Percentiles rank a stretch among this genome's conserved stretches.
Conservation (phyloP, 2,797 vertebrate species). For the Thalassophryne amazonica region DNA sequence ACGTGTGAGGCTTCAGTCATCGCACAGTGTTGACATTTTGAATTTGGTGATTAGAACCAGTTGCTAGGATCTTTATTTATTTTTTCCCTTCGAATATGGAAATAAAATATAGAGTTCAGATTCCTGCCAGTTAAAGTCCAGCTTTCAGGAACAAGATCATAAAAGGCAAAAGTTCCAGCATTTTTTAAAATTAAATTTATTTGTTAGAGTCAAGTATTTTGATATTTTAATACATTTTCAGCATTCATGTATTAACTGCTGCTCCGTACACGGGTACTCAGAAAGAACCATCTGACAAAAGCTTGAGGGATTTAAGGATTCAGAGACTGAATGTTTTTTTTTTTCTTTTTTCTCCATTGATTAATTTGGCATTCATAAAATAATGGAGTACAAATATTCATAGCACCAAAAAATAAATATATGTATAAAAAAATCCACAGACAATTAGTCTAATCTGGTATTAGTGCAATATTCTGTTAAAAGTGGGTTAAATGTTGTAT, state of each 20-base stretch:
- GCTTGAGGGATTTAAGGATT: background rate
- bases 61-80: no score
- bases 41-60: no score
- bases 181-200: conserved; percentile 27
- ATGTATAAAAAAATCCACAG: no score
- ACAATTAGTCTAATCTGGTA: conserved; percentile 12
- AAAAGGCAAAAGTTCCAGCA: conserved; percentile 20
- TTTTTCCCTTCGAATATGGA: no score
- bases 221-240: conserved; percentile 41
- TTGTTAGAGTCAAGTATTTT: conserved; percentile 6
- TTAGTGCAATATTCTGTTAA: background rate
- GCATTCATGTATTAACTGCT: conserved; percentile 32
- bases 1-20: background rate
- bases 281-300: conserved; percentile 17
- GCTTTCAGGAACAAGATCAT: background rate
- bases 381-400: conserved; percentile 42
- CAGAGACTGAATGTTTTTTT: no score
- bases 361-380: conserved; percentile 74
- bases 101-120: no score
- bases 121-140: no score
- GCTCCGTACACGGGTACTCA: conserved; percentile 28
- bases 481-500: conserved; percentile 9
- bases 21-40: no score
- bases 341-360: conserved; percentile 17
- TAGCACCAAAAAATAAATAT: conserved; percentile 76